A percentile compares a stretch with the other conserved stretches of the same genome.
Conservation (phyloP, 1,140 invertebrate species). For the Drosophila fuyamai region DNA sequence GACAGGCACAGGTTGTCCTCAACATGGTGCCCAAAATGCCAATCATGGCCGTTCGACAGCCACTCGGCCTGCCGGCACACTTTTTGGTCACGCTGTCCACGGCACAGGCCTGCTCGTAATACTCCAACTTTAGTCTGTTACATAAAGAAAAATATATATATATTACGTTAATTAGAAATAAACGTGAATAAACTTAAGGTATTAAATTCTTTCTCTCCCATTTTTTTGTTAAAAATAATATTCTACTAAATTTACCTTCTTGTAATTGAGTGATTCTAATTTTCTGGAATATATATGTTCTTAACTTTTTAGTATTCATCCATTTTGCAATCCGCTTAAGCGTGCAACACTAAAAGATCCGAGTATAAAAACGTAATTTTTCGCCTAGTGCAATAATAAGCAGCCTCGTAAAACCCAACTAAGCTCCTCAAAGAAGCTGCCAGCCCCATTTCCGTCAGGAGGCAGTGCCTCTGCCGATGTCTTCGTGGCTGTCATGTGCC, state of each 20-base stretch:
- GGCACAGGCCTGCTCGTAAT: slow-evolving; percentile 95
- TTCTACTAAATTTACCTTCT: no score
- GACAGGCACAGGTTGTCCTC: slow-evolving; percentile 92
- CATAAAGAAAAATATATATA: background rate
- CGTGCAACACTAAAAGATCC: background rate
- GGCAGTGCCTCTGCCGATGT: slow-evolving; percentile 6
- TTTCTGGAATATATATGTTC: background rate
- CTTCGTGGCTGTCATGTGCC: slow-evolving; percentile 37
- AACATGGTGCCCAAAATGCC: slow-evolving; percentile 94
- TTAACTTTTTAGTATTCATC: no score
- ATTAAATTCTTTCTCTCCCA: no score
- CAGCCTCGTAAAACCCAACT: slow-evolving; percentile 35
- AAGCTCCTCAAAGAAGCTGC: slow-evolving; percentile 14
- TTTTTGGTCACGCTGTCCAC: slow-evolving; percentile 94
- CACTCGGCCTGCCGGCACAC: slow-evolving; percentile 92
- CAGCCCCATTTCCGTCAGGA: slow-evolving; percentile 9
- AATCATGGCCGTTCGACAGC: slow-evolving; percentile 92
- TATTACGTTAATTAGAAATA: background rate
- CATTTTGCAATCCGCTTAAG: background rate
- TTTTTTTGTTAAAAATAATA: no score
- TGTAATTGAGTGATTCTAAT: no score
- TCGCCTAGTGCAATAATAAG: slow-evolving; percentile 32
- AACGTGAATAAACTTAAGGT: no score
- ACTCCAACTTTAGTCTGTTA: slow-evolving; percentile 90
- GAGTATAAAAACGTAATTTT: background rate